A percentile compares a stretch with the other conserved stretches of the same genome.
These are phyloP conservation scores for Pararge aegeria DNA, from an alignment of 1,140 invertebrate species.

Conservation along the genomic window DNA sequence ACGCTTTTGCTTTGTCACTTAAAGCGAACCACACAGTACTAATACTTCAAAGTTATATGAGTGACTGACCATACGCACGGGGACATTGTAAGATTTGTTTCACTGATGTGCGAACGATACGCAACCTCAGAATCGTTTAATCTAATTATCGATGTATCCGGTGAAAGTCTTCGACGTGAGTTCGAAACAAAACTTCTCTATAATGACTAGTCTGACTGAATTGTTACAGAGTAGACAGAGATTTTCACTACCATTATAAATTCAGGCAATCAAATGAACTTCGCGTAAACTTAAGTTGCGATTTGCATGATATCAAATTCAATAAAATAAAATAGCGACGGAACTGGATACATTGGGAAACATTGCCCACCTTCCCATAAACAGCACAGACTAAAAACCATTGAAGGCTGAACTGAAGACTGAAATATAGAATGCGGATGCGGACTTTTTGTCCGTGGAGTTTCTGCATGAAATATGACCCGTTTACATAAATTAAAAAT, in stretches of 20 bases:
- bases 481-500: no score
- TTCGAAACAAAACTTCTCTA: conserved; percentile 29
- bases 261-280: conserved; percentile 45
- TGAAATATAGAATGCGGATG: no score
- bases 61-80: conserved; percentile 64
- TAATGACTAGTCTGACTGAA: conserved; percentile 26
- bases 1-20: conserved; percentile 75
- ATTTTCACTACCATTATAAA: conserved; percentile 45
- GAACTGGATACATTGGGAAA: conserved; percentile 20
- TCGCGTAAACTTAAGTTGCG: conserved; percentile 51
- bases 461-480: no score
- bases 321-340: conserved; percentile 20
- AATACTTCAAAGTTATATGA: conserved; percentile 51
- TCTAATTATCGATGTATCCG: conserved; percentile 73
- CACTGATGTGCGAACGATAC: conserved; percentile 56
- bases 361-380: conserved; percentile 40
- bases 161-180: conserved; percentile 61
- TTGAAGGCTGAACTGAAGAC: background rate
- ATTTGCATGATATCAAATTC: conserved; percentile 55
- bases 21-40: conserved; percentile 67
- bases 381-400: conserved; percentile 56
- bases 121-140: conserved; percentile 59
- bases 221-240: conserved; percentile 29
- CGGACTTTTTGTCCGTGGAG: no score
- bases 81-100: conserved; percentile 62